Base-by-base conservation (phyloP, 1,140 invertebrate genomes). In the Harpegnathos saltator region DNA sequence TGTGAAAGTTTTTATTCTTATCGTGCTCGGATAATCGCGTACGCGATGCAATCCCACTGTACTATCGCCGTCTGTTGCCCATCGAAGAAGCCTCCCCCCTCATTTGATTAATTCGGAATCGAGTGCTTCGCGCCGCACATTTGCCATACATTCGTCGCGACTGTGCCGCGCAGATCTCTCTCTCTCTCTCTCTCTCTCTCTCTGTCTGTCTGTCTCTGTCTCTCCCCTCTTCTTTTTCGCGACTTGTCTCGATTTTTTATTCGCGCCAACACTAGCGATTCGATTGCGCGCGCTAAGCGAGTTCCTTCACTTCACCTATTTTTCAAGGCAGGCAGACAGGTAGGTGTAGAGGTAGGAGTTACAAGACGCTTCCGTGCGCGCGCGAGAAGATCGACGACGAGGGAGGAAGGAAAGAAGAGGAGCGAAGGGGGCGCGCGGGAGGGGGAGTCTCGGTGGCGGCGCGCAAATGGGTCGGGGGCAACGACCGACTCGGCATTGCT, bases 391-490 rank as follows among this genome's bases (percentile, higher is more conserved):
- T 26, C 12, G 11, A 54, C 48, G 63, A 56, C 17, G 50, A 22
- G 29, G 50, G 50, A 22, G 29, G 50, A 72, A 62, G 15, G 19
- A 52, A 62, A 26, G 38, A 65, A 86, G 72, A 66, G 44, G 59
- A 71, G 48, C 61, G 50, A 24, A 22, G 75, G 29, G 50, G 12
- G 7, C 33, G 33, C 7, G 33, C 3, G 38, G 38, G 0, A 58
- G 56, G 58, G 62, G 68, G 83, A 83, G 81, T 68, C 44, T 73
- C 48, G 75, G 62, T 26, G 63, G 33, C n/a, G 65, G 63, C 71
- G 90, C 74, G 85, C 85, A 92, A 92, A 88, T 91, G 69, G 89
- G 91, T 90, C 89, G 89, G 82, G 91, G 91, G 73, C 91, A 93
- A 91, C 78, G 92, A 93, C 91, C 92, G 89, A 81, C 24, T 68